Percentiles rank a stretch among this genome's conserved stretches.
These are phyloP conservation scores for Mus minutoides DNA, from an alignment of 2,797 vertebrate genomes.

Conservation along the genomic window DNA sequence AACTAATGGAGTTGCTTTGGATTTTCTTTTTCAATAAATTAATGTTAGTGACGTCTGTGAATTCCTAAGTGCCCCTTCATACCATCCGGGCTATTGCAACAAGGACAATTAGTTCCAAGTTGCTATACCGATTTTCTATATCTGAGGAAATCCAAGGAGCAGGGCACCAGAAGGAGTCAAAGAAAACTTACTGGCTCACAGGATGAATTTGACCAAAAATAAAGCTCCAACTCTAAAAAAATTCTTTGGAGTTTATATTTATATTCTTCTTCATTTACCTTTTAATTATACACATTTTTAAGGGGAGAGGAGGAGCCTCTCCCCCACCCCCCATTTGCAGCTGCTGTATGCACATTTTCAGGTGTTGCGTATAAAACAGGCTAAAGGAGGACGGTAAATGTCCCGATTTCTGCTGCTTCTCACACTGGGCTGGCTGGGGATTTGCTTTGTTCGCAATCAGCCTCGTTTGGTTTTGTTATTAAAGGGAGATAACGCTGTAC, in stretches of 20 bases:
- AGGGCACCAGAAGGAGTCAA: neutral
- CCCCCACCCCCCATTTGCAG: neutral
- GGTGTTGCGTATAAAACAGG: constrained; percentile 46
- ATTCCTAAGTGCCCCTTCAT: constrained; percentile 73
- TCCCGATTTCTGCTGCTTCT: constrained; percentile 59
- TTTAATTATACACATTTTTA: neutral
- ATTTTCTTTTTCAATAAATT: constrained; percentile 74
- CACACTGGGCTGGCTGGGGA: constrained; percentile 63
- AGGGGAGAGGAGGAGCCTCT: neutral
- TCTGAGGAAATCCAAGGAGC: constrained; percentile 2
- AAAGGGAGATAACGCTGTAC: constrained; percentile 79
- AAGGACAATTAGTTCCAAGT: constrained; percentile 68
- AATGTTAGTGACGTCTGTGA: constrained; percentile 73
- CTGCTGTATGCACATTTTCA: constrained; percentile 16
- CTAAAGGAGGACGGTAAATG: neutral
- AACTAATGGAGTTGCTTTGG: constrained; percentile 81
- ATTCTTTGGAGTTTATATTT: neutral
- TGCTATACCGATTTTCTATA: constrained; percentile 47
- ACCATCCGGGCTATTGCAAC: constrained; percentile 72
- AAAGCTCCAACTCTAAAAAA: neutral
- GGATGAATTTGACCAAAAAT: constrained; percentile 70
- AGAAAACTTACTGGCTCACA: constrained; percentile 7
- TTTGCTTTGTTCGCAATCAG: constrained; percentile 83
- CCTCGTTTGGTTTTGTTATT: constrained; percentile 81
- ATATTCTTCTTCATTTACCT: constrained; percentile 28